A percentile compares a stretch with the other conserved stretches of the same genome.
Conservation (phyloP, 1,140 invertebrate species). For the Zaprionus tsacasi region DNA sequence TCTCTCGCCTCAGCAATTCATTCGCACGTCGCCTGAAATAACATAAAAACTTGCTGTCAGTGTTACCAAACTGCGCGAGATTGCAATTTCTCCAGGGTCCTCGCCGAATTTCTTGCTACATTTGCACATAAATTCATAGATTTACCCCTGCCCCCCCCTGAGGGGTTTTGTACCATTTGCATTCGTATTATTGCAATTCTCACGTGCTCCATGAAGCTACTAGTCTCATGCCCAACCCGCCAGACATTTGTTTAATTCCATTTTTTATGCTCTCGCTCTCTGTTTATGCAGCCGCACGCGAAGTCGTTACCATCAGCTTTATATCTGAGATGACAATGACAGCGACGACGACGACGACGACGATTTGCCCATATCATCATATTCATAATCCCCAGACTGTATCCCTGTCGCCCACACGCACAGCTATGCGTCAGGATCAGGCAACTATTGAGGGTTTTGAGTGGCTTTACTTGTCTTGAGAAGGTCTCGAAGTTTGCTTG, state of each 20-base stretch:
- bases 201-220: constrained; percentile 62
- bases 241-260: constrained; percentile 75
- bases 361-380: constrained; percentile 63
- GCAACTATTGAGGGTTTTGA: background rate
- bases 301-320: constrained; percentile 31
- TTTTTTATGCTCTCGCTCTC: constrained; percentile 75
- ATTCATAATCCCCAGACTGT: constrained; percentile 58
- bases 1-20: constrained; percentile 72
- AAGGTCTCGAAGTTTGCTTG: too few species aligned
- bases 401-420: background rate
- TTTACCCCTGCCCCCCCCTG: constrained; percentile 23
- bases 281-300: constrained; percentile 74
- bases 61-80: constrained; percentile 63
- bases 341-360: too few species aligned
- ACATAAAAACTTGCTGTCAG: constrained; percentile 78
- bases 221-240: background rate
- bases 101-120: constrained; percentile 64
- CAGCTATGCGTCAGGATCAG: background rate
- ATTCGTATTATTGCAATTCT: constrained; percentile 83
- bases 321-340: background rate
- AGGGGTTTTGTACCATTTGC: constrained; percentile 52
- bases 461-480: too few species aligned
- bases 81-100: constrained; percentile 61
- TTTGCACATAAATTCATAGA: constrained; percentile 81
- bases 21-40: constrained; percentile 68